Evolutionary conservation across 2,888 invertebrate genomes (phyloP).

Genomic region (Euproctis similis): DNA sequence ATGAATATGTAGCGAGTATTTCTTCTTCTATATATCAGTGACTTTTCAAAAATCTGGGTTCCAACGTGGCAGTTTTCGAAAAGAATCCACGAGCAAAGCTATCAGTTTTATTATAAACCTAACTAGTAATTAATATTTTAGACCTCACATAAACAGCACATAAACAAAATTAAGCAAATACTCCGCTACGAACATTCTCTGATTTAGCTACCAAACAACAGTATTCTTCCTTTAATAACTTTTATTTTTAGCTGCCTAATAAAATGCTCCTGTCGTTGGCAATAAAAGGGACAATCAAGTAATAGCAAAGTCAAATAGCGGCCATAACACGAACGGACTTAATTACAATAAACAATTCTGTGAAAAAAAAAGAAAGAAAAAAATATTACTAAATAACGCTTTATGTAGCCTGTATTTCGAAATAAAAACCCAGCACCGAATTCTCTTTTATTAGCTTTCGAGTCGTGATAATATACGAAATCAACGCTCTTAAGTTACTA

Average conservation of each 20-base stretch:
- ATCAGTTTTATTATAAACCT: no score
- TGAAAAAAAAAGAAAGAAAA: no score
- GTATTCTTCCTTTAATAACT: constrained; percentile 9
- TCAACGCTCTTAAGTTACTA: no score
- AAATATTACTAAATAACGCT: background rate
- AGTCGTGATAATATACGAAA: no score
- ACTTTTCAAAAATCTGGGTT: no score
- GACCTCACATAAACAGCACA: constrained; percentile 1
- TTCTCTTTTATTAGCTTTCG: no score
- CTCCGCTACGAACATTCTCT: constrained; percentile 9
- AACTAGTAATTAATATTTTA: constrained; percentile 1
- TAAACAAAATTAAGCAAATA: constrained; percentile 7
- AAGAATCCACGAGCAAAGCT: no score
- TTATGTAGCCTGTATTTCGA: background rate
- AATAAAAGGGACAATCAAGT: constrained; percentile 22
- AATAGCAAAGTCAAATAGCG: constrained; percentile 17
- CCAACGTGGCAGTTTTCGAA: no score
- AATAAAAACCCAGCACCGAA: no score
- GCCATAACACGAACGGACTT: constrained; percentile 10
- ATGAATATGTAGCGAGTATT: no score
- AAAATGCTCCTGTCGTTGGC: constrained; percentile 14
- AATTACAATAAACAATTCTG: constrained; percentile 14
- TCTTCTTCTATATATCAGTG: no score
- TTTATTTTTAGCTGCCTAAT: constrained; percentile 18
- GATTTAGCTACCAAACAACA: constrained; percentile 11